Conservation (phyloP, 1,140 invertebrate genomes). For the Leptinotarsa texana region DNA sequence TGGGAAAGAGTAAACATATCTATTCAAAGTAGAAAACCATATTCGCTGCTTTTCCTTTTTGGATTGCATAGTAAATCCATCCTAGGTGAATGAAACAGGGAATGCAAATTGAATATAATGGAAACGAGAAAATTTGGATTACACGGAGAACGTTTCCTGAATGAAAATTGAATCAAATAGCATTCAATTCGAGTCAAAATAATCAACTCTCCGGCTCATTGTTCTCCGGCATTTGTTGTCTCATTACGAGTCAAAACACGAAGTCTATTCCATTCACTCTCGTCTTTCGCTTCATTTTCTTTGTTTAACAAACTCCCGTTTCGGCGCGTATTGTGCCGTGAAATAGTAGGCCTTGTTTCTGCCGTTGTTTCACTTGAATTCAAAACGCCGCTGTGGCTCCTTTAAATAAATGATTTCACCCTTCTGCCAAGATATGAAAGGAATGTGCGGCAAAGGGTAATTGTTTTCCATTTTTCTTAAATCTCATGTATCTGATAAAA, state of each 20-base stretch:
- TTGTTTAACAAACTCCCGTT: conserved; percentile 3
- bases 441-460: no score
- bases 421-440: neutral
- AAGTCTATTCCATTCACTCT: conserved; percentile 1
- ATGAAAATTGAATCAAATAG: conserved; percentile 4
- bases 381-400: neutral
- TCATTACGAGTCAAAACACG: conserved; percentile 2
- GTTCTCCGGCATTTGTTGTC: conserved; percentile 2
- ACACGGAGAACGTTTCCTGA: neutral
- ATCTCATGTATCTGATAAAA: no score
- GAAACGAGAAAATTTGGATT: neutral
- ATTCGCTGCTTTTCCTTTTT: no score
- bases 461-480: neutral
- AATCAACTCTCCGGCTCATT: neutral
- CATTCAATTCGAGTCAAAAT: neutral
- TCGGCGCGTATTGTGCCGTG: conserved; percentile 2
- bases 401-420: neutral
- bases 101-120: neutral
- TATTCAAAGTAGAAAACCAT: no score
- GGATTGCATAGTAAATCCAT: neutral
- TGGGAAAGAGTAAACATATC: no score
- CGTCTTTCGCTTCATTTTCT: neutral
- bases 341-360: neutral
- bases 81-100: neutral
- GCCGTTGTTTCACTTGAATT: neutral